Base-by-base conservation (phyloP, 2,797 vertebrate genomes). In the Emys orbicularis region DNA sequence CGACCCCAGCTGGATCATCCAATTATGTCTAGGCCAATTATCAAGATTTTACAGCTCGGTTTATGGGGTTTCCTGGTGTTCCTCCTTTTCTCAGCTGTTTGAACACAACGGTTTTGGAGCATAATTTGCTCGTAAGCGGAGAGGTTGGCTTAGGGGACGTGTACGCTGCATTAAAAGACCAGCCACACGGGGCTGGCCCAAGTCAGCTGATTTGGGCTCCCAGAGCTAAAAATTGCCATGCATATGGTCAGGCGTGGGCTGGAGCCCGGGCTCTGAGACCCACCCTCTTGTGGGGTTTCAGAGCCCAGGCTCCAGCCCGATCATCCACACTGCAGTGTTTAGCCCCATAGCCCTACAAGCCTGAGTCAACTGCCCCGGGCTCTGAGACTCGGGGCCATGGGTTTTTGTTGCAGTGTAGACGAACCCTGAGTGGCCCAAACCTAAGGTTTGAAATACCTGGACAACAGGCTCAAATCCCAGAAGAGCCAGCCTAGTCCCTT, bases 141-240 rank as follows among this genome's bases (percentile, higher is more conserved):
- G 34, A 59, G 31, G 31, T 31, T 65, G 59, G 59, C 7, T 34
- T n/a, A 65, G 59, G 59, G 15, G 19, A 19, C 2, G 15, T 21
- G 16, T 19, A 68, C 34, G 5, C 34, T 21, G 34, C 16, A n/a
- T 21, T n/a, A 68, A 65, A 65, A 37, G 61, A 4, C 61, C 18
- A 8, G 2, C 34, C 4, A 16, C 16, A 19, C 0, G 16, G 34
- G 8, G 18, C 8, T 37, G 61, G 61, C 61, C 61, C 7, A 3
- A n/a, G 59, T 2, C 59, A 65, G 31, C 59, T 34, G 59, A 65
- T 9, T 8, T n/a, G 59, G 59, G 7, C 59, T 61, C 59, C 12
- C 31, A 6, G 12, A 13, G 59, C 31, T 68, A n/a, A 68, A n/a
- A 37, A 18, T 16, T n/a, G 34, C 34, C 19, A 8, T 68, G 61